Evolutionary conservation across 2,797 vertebrate genomes (phyloP), one percentile per base, ranked within the genome.

Genomic region (Rhadinocentrus ornatus): DNA sequence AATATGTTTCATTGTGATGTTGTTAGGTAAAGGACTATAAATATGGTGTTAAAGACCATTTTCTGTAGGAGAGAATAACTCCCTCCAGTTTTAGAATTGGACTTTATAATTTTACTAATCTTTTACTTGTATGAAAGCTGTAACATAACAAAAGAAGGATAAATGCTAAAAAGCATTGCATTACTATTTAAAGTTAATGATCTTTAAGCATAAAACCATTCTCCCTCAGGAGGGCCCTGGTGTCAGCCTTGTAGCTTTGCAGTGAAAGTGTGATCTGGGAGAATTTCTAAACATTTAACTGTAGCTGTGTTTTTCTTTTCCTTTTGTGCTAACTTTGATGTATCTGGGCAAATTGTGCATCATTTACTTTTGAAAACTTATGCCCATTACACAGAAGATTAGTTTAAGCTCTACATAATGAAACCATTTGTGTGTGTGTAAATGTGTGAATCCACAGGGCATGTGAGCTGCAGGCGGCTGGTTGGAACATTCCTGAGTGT

Each of bases 401-500:
- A 34, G 39, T 9, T 50, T 16, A 6, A 39, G 55, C 8, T 53
- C 52, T 5, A 24, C 29, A 52, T 39, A 56, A 18, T 73, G 46
- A 77, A 67, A 56, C 24, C 9, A 32, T 32, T 6, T 32, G 20
- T 37, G 27, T 62, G 52, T 69, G 44, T 62, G 41, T 41, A 26
- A 34, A 52, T 57, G 39, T 68, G 27, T 75, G 32, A 66, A 52
- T 86, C 71, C 91, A 94, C 97, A 96, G 93, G 97, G 93, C 91
- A 91, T 91, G 79, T 93, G 93, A 88, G 94, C 82, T 83, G 91
- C 75, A 86, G 93, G 60, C 94, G 92, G 66, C 92, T 96, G 82
- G 91, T 98, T n/a, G 95, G 95, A 85, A 96, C 96, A 44, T 99
- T 99, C 94, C 94, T 96, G 85, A 94, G 97, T 58, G 95, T 97